phyloP scores from a whole-genome alignment of 2,797 vertebrate species.

The Phylloscopus collybita region DNA sequence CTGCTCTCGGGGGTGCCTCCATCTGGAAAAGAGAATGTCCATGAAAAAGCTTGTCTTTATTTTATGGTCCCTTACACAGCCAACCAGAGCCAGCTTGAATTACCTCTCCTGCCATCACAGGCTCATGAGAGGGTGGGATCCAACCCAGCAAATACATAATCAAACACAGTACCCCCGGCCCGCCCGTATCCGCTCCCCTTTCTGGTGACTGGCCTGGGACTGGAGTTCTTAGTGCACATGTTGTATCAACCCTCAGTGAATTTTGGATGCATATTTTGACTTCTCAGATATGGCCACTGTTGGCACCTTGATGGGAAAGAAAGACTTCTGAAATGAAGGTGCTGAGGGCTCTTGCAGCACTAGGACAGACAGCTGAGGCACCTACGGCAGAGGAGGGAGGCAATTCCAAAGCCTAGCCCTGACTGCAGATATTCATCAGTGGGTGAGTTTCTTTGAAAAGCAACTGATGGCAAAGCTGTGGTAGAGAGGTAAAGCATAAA shows the following conservation, averaged over 20 bases:
- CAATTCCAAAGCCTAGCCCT: background rate
- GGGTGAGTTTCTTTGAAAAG: background rate
- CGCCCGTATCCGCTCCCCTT: fast-evolving
- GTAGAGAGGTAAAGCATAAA: background rate
- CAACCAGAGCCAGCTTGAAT: background rate
- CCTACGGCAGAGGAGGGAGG: background rate
- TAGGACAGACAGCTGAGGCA: background rate
- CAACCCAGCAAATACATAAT: background rate
- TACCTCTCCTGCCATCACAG: background rate
- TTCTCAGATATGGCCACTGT: background rate
- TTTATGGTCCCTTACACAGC: background rate
- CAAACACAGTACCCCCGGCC: background rate
- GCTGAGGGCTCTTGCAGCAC: background rate
- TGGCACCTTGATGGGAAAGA: background rate
- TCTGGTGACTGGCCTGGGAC: background rate
- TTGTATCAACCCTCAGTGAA: background rate
- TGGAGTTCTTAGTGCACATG: background rate
- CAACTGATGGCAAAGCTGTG: background rate
- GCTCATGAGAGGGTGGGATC: background rate
- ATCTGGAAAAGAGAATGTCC: conserved; percentile 47
- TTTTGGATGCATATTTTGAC: background rate
- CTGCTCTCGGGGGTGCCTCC: background rate
- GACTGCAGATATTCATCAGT: background rate
- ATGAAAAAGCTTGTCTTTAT: background rate
- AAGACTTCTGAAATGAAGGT: background rate